Conservation (phyloP, 1,140 invertebrate species). For the Lasioglossum baleicum region DNA sequence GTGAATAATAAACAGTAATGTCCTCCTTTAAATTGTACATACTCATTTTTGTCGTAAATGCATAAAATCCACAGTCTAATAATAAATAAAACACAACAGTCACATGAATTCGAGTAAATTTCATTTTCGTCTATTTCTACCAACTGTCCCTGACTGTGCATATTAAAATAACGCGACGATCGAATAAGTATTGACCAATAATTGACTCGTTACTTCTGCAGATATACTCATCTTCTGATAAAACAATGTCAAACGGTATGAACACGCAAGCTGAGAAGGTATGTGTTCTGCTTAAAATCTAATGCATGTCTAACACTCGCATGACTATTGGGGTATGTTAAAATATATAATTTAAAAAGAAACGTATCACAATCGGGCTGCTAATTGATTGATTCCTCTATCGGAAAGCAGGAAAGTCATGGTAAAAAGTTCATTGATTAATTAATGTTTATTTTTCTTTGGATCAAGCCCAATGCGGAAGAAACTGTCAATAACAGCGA, state of each 20-base stretch:
- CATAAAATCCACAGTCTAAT: no score
- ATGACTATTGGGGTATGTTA: conserved; percentile 46
- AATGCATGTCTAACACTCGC: conserved; percentile 49
- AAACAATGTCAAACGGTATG: conserved; percentile 37
- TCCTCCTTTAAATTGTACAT: no score
- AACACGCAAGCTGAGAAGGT: conserved; percentile 75
- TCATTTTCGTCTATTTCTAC: no score
- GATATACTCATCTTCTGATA: conserved; percentile 13
- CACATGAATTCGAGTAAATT: no score
- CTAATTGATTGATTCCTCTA: conserved; percentile 53
- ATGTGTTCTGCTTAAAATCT: conserved; percentile 36
- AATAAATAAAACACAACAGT: no score
- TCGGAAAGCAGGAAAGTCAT: conserved; percentile 49
- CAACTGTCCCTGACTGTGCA: no score
- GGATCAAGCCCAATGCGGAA: conserved; percentile 69
- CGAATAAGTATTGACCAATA: neutral
- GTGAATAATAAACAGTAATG: no score
- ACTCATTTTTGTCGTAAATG: no score
- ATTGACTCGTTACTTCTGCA: conserved; percentile 11
- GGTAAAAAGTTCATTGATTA: conserved; percentile 53
- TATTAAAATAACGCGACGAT: neutral
- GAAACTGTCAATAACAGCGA: conserved; percentile 66
- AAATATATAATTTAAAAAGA: conserved; percentile 43
- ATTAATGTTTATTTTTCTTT: conserved; percentile 65
- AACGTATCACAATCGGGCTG: conserved; percentile 39